These are phyloP conservation scores for Sorex araneus DNA, from an alignment of 2,113 vertebrate genomes.

Conservation along the genomic window DNA sequence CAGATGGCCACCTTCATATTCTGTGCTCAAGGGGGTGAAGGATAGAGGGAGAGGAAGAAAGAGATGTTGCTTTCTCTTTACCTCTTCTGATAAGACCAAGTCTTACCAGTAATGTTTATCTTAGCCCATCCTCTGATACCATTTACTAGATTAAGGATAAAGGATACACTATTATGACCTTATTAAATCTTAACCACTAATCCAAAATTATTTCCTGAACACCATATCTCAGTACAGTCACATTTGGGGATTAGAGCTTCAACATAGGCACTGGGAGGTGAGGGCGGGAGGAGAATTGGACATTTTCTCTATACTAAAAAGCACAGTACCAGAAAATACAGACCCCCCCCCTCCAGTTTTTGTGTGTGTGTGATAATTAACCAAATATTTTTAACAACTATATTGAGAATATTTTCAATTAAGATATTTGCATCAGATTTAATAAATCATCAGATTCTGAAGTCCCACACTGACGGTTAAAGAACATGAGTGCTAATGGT, in stretches of 20 bases:
- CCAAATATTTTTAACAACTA: slow-evolving; percentile 13
- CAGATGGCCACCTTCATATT: neutral
- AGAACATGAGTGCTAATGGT: slow-evolving; percentile 7
- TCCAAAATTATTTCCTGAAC: neutral
- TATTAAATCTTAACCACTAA: neutral
- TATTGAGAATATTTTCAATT: slow-evolving; percentile 32
- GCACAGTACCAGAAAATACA: neutral
- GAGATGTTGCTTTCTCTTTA: neutral
- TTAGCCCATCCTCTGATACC: neutral
- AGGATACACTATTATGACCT: neutral
- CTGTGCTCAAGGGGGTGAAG: neutral
- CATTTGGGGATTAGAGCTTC: neutral
- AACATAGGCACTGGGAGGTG: neutral
- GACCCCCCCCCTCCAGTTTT: too few relatives aligned
- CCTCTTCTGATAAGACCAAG: neutral
- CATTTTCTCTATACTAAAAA: slow-evolving; percentile 1
- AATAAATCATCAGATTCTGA: slow-evolving; percentile 34
- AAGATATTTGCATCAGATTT: slow-evolving; percentile 24
- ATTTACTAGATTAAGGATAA: neutral
- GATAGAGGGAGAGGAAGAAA: neutral
- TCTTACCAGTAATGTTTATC: neutral
- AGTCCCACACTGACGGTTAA: slow-evolving; percentile 5
- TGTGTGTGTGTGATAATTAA: neutral
- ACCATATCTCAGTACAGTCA: neutral
- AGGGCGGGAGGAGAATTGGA: too few relatives aligned